These are phyloP conservation scores for Cosmorhoe ocellata DNA, from an alignment of 2,888 invertebrate species.

Conservation along the genomic window DNA sequence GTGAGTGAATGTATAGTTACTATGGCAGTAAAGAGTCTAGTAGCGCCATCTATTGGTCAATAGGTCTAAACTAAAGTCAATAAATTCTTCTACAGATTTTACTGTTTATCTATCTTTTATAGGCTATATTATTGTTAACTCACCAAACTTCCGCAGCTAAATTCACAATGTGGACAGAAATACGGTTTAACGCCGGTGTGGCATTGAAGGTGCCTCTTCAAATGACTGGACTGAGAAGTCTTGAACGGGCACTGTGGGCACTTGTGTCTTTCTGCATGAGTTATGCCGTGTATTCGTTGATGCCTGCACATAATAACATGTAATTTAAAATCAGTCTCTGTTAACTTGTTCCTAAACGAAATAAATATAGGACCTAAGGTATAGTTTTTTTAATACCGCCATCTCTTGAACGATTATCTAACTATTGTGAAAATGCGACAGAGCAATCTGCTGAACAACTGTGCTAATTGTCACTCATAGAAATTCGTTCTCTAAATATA, in stretches of 20 bases:
- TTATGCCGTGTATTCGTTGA: constrained; percentile 77
- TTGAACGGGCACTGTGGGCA: constrained; percentile 88
- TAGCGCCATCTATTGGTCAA: constrained; percentile 23
- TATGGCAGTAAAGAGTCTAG: not conserved
- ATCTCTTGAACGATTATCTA: not conserved
- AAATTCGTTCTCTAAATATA: not conserved
- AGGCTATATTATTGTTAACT: not conserved
- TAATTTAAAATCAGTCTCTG: too few relatives aligned
- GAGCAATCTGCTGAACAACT: constrained; percentile 37
- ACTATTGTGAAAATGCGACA: not conserved
- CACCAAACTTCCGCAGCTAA: constrained; percentile 87
- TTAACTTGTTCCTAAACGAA: too few relatives aligned
- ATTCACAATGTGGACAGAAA: constrained; percentile 91
- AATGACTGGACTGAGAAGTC: constrained; percentile 85
- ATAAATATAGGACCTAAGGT: too few relatives aligned
- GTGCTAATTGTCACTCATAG: too few relatives aligned
- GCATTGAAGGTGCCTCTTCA: constrained; percentile 89
- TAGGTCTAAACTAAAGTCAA: not conserved
- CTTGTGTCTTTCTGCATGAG: constrained; percentile 74
- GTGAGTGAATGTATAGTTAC: too few relatives aligned
- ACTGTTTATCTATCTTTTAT: too few relatives aligned
- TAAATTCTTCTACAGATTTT: too few relatives aligned
- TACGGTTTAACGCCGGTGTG: constrained; percentile 93
- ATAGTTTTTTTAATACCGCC: not conserved
- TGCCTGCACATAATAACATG: constrained; percentile 77